These are phyloP conservation scores for Zelleria hepariella DNA, from an alignment of 2,888 invertebrate species.

Conservation along the genomic window DNA sequence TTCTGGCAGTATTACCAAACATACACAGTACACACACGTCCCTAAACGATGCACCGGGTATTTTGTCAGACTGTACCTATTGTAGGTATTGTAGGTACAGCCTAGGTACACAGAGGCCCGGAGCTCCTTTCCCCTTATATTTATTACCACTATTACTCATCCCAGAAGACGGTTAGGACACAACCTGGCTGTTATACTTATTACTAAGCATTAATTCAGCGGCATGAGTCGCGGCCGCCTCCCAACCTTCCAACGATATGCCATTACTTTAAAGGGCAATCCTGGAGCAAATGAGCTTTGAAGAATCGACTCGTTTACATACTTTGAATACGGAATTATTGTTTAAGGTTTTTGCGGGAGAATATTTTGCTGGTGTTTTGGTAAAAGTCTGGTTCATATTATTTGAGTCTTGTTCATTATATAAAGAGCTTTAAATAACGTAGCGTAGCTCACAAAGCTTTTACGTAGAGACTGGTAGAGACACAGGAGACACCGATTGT, in stretches of 20 bases:
- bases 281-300: conserved; percentile 30
- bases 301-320: conserved; percentile 20
- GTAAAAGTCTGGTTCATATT: too few species aligned
- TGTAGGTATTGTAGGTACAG: too few species aligned
- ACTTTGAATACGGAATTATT: conserved; percentile 5
- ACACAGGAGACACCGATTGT: too few species aligned
- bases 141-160: conserved; percentile 30
- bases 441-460: too few species aligned
- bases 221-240: conserved; percentile 32
- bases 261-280: conserved; percentile 41
- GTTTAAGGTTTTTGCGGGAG: neutral
- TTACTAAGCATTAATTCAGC: conserved; percentile 46
- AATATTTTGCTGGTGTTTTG: too few species aligned
- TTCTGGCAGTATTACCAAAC: too few species aligned
- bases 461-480: too few species aligned
- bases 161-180: conserved; percentile 24
- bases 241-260: conserved; percentile 32
- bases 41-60: too few species aligned
- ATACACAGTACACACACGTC: too few species aligned
- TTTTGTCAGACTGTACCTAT: too few species aligned
- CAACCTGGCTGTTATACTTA: conserved; percentile 33
- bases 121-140: conserved; percentile 13
- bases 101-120: conserved; percentile 5
- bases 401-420: too few species aligned
- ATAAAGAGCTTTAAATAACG: too few species aligned